These are phyloP conservation scores for Hydrozoanthus tunicans DNA, from an alignment of 64 coral and sea anemone species.

Conservation along the genomic window DNA sequence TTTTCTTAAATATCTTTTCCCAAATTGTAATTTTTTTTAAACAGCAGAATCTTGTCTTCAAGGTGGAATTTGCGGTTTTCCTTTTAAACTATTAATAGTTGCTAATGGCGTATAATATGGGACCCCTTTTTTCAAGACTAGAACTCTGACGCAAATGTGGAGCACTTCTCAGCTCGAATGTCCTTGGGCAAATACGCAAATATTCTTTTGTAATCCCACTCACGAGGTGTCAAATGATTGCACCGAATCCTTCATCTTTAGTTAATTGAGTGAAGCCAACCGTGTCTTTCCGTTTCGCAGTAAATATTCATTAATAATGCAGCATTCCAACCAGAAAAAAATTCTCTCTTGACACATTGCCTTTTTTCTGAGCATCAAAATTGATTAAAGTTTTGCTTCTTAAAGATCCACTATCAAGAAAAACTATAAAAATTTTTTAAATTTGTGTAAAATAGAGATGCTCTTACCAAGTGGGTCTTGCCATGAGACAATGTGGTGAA, in stretches of 20 bases:
- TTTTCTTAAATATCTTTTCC: no score
- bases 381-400: not conserved
- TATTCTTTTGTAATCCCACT: constrained; percentile 41
- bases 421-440: not conserved
- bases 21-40: not conserved
- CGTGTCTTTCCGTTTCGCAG: constrained; percentile 50
- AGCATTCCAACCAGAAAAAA: constrained; percentile 22
- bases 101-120: constrained; percentile 43
- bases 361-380: not conserved
- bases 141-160: constrained; percentile 35
- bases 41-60: constrained; percentile 4
- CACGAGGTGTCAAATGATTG: constrained; percentile 54
- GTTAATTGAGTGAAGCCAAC: constrained; percentile 63
- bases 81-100: constrained; percentile 58
- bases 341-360: not conserved
- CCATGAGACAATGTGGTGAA: constrained; percentile 10
- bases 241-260: constrained; percentile 55
- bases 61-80: constrained; percentile 56
- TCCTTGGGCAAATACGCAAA: constrained; percentile 47
- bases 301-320: constrained; percentile 43
- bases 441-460: not conserved
- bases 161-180: constrained; percentile 12
- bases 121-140: constrained; percentile 28
- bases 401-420: not conserved
- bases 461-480: constrained; percentile 5